These are phyloP conservation scores for Rutilus rutilus DNA, from an alignment of 2,113 vertebrate genomes.

Conservation along the genomic window DNA sequence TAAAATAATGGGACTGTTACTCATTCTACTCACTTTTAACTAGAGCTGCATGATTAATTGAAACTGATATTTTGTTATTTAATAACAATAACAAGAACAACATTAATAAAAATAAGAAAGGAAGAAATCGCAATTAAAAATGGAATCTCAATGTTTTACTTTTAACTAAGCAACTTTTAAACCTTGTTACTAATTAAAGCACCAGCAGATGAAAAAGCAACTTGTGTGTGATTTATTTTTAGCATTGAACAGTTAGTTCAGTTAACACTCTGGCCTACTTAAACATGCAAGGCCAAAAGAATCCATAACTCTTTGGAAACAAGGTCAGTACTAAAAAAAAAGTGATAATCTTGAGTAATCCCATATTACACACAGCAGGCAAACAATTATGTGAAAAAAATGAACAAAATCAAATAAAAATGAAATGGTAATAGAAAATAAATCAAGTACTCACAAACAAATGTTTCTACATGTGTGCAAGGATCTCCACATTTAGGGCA, in stretches of 20 bases:
- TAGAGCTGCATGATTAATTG: background rate
- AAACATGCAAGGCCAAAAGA: slow-evolving; percentile 8
- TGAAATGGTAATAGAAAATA: background rate
- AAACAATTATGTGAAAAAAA: background rate
- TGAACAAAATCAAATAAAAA: background rate
- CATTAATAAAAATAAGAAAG: background rate
- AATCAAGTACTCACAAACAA: slow-evolving; percentile 77
- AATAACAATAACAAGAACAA: background rate
- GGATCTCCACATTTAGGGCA: slow-evolving; percentile 89
- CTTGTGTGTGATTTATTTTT: slow-evolving; percentile 46
- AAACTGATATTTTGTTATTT: too few species aligned
- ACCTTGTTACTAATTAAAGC: slow-evolving; percentile 8
- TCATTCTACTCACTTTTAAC: too few species aligned
- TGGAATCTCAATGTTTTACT: background rate
- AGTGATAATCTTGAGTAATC: background rate
- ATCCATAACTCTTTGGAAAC: slow-evolving; percentile 9
- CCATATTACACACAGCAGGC: background rate
- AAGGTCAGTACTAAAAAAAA: background rate
- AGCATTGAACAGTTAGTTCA: slow-evolving; percentile 43
- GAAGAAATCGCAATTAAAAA: background rate
- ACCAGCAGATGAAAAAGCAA: background rate
- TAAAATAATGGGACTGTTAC: background rate
- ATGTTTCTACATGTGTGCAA: slow-evolving; percentile 90
- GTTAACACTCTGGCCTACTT: slow-evolving; percentile 9
- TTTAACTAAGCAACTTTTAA: background rate